A percentile compares a stretch with the other conserved stretches of the same genome.
Conservation (phyloP, 1,140 invertebrate genomes). For the Camponotus floridanus region DNA sequence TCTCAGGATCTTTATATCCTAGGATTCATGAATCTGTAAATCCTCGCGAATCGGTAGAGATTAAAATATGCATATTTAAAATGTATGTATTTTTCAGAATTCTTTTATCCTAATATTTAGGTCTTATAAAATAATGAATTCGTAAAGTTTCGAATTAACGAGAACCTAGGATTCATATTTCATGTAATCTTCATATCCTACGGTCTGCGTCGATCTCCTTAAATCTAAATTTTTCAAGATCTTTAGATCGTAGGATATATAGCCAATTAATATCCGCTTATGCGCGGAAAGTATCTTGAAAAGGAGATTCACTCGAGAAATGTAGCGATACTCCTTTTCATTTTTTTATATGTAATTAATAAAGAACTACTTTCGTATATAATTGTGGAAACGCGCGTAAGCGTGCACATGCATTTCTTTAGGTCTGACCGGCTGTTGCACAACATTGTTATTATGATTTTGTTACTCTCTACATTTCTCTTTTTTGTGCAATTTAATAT, state of each 20-base stretch:
- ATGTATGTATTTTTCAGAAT: conserved; percentile 27
- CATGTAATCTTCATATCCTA: conserved; percentile 28
- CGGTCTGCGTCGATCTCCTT: conserved; percentile 4
- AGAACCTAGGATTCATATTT: conserved; percentile 26
- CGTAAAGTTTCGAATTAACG: conserved; percentile 13
- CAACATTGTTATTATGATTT: conserved; percentile 62
- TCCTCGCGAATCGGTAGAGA: conserved; percentile 14
- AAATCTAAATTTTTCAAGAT: conserved; percentile 20
- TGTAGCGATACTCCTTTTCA: conserved; percentile 42
- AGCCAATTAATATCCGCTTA: conserved; percentile 31
- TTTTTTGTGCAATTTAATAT: conserved; percentile 58
- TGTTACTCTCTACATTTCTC: conserved; percentile 53
- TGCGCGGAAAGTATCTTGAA: conserved; percentile 18
- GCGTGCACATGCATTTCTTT: background rate
- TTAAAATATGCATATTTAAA: conserved; percentile 25
- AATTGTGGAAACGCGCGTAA: background rate
- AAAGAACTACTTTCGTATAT: conserved; percentile 40
- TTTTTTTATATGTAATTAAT: conserved; percentile 49
- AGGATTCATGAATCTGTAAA: background rate
- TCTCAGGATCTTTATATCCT: conserved; percentile 51
- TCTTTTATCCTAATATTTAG: conserved; percentile 41
- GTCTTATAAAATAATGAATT: conserved; percentile 46
- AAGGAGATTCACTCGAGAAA: conserved; percentile 9
- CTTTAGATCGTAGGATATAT: conserved; percentile 9
- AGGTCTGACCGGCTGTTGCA: conserved; percentile 51